Conservation (phyloP, 1,140 invertebrate species). For the Atopsyche davidsoni region DNA sequence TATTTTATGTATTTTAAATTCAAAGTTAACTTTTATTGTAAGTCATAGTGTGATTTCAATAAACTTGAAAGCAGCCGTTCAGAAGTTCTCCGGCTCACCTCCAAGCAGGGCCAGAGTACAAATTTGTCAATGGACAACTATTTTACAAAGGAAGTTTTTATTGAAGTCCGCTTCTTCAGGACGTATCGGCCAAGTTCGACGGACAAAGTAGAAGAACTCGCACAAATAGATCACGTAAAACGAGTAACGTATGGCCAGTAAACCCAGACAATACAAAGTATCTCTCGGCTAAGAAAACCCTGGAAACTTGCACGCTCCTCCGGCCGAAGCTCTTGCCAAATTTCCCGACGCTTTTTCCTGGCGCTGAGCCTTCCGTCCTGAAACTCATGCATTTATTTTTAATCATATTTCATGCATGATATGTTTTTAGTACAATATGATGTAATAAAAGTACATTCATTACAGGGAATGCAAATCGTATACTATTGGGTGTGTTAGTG, state of each 20-base stretch:
- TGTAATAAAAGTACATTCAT: neutral
- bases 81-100: too few relatives aligned
- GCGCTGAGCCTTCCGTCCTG: too few relatives aligned
- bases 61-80: too few relatives aligned
- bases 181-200: constrained; percentile 7
- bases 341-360: constrained; percentile 7
- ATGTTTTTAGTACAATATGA: neutral
- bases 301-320: constrained; percentile 8
- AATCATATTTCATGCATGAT: neutral
- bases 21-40: too few relatives aligned
- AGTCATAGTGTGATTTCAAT: too few relatives aligned
- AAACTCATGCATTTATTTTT: too few relatives aligned
- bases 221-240: constrained; percentile 12
- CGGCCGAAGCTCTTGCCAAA: constrained; percentile 17
- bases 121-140: constrained; percentile 13
- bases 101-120: too few relatives aligned
- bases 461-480: too few relatives aligned
- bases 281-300: constrained; percentile 14
- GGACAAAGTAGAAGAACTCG: constrained; percentile 17
- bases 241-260: constrained; percentile 15
- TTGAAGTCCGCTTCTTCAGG: constrained; percentile 14
- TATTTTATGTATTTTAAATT: too few relatives aligned
- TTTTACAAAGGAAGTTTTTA: constrained; percentile 18
- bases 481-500: too few relatives aligned
- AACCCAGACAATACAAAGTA: constrained; percentile 19